A percentile compares a stretch with the other conserved stretches of the same genome.
Evolutionary conservation across 2,113 vertebrate genomes (phyloP).

Genomic region (Lipophrys pholis): DNA sequence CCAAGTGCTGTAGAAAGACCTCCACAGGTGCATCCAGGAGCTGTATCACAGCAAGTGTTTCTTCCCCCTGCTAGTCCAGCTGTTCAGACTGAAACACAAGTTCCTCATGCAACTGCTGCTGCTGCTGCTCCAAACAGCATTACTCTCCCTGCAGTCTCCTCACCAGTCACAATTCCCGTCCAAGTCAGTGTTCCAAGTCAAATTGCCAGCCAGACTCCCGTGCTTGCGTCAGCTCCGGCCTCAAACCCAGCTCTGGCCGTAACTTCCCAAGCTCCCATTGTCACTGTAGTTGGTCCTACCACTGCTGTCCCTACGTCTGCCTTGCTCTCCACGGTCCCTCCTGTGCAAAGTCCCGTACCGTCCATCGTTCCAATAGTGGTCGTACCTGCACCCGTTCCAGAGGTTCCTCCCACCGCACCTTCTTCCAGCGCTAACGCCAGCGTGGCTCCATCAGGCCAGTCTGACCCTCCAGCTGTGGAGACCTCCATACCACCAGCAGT

Average conservation of each 20-base stretch:
- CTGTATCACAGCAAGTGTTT: slow-evolving; percentile 45
- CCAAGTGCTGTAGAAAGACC: slow-evolving; percentile 85
- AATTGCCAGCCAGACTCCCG: slow-evolving; percentile 46
- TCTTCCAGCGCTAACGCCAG: slow-evolving; percentile 54
- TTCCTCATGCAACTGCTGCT: slow-evolving; percentile 40
- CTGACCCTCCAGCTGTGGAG: slow-evolving; percentile 42
- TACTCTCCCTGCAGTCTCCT: slow-evolving; percentile 51
- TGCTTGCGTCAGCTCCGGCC: slow-evolving; percentile 42
- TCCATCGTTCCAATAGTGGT: slow-evolving; percentile 65
- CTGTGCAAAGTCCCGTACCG: slow-evolving; percentile 63
- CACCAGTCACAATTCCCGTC: slow-evolving; percentile 48
- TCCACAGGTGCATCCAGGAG: slow-evolving; percentile 67
- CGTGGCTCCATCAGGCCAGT: slow-evolving; percentile 51
- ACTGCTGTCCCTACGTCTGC: slow-evolving; percentile 45
- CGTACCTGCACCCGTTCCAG: slow-evolving; percentile 55
- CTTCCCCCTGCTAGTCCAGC: slow-evolving; percentile 51
- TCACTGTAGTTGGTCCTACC: slow-evolving; percentile 35
- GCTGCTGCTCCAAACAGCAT: slow-evolving; percentile 39
- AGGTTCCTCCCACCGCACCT: slow-evolving; percentile 46
- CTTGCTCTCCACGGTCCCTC: slow-evolving; percentile 53
- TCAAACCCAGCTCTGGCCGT: slow-evolving; percentile 33
- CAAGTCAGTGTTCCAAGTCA: slow-evolving; percentile 56
- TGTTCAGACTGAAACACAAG: slow-evolving; percentile 54
- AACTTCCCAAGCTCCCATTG: slow-evolving; percentile 58
- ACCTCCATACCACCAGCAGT: slow-evolving; percentile 27